A percentile compares a stretch with the other conserved stretches of the same genome.
Evolutionary conservation across 2,797 vertebrate species (phyloP).

Genomic region (Ptychobarbus kaznakovi): DNA sequence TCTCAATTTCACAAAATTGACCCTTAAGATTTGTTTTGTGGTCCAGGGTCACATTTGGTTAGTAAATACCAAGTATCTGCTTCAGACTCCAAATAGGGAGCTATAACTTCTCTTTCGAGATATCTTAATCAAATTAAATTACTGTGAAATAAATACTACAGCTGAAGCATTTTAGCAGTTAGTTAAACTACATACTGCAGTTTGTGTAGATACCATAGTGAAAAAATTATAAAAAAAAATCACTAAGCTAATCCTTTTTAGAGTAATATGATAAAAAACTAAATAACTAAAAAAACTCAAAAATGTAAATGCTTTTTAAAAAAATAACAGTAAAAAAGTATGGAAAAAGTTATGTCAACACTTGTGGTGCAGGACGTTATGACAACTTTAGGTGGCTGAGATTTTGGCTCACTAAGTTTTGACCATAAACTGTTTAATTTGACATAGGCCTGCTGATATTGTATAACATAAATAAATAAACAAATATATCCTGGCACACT

Average conservation of each 20-base stretch:
- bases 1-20: not conserved
- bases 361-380: not conserved
- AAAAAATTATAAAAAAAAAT: not conserved
- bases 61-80: not conserved
- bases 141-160: not conserved
- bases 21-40: not conserved
- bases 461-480: too few species aligned
- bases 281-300: too few species aligned
- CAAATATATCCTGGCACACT: constrained; percentile 51
- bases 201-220: not conserved
- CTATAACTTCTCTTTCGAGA: too few species aligned
- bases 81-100: not conserved
- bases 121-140: not conserved
- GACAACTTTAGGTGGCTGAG: not conserved
- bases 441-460: not conserved
- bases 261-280: not conserved
- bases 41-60: not conserved
- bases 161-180: not conserved
- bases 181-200: not conserved
- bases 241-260: not conserved
- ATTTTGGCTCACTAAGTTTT: not conserved
- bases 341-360: not conserved
- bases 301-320: not conserved
- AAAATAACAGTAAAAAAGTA: not conserved
- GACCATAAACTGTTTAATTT: not conserved